Base-by-base conservation (phyloP, 2,113 vertebrate genomes). In the Erinaceus europaeus region DNA sequence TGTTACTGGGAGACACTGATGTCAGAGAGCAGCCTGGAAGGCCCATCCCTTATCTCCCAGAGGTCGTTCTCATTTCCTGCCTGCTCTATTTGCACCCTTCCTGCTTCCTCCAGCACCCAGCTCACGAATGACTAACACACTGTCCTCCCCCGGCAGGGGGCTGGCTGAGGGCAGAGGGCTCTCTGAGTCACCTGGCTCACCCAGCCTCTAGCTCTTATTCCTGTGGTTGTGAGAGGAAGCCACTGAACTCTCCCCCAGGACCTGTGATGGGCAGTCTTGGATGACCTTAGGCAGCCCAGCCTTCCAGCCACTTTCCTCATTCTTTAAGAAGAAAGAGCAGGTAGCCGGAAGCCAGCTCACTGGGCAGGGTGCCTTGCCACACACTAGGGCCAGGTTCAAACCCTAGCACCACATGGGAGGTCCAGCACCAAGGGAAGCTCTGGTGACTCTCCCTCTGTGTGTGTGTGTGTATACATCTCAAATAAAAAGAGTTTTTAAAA, bases 31-130 rank as follows among this genome's bases (percentile, higher is more conserved):
- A 23, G 32, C 34, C 32, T 11, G 74, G 27, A 69, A 27, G 74
- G 9, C 81, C 0, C 4, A 84, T 72, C 38, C 21, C 73, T 91
- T 74, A 91, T 93, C 94, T 86, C 48, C 9, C 84, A 23, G 34
- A 48, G 38, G n/a, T 12, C 40, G 46, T 81, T 81, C 77, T 93
- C 89, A 93, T 94, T 94, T 95, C 94, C 95, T 88, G 89, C 34
- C 0, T 25, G 73, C 73, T 91, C 71, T 95, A 32, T 95, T 88
- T 94, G 78, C 55, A 34, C 86, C 84, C 61, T 40, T 86, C 52
- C 50, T 1, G 38, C 48, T 78, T 59, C 75, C 46, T 77, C 69
- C 79, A 64, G 65, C 3, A 3, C 65, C 55, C 36, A 6, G 6
- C 48, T 65, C 34, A 3, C 52, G 25, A 25, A n/a, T 55, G 17